These are phyloP conservation scores for Dendroctonus ponderosae DNA, from an alignment of 1,140 invertebrate species.

Conservation along the genomic window DNA sequence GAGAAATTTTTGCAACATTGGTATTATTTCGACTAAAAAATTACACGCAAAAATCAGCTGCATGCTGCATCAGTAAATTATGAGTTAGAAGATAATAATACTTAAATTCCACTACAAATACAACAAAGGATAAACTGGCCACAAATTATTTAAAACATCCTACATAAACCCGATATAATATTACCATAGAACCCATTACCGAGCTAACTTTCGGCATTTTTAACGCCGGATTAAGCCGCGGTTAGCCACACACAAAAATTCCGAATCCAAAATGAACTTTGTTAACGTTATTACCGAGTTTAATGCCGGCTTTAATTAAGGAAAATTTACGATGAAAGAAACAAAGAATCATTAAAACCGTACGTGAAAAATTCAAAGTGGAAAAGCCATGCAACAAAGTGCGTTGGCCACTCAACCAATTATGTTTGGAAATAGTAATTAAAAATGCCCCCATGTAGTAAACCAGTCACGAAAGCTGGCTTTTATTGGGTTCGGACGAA, in stretches of 20 bases:
- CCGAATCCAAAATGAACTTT: constrained; percentile 7
- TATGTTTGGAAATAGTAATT: constrained; percentile 10
- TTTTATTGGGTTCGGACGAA: too few species aligned
- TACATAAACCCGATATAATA: neutral
- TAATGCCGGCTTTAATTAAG: constrained; percentile 12
- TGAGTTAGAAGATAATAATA: too few species aligned
- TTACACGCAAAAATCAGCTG: too few species aligned
- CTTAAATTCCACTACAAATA: too few species aligned
- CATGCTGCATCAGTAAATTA: too few species aligned
- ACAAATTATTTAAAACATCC: too few species aligned
- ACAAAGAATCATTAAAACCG: too few species aligned
- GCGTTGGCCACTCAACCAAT: constrained; percentile 15
- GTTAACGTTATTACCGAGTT: constrained; percentile 7
- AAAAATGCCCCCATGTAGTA: neutral
- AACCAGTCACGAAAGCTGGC: neutral
- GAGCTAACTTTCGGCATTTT: constrained; percentile 5
- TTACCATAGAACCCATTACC: constrained; percentile 5
- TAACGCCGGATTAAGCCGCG: constrained; percentile 7
- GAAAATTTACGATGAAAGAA: neutral
- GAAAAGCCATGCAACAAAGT: constrained; percentile 5
- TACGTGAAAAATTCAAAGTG: neutral
- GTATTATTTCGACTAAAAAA: too few species aligned
- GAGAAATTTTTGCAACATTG: too few species aligned
- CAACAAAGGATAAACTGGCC: too few species aligned
- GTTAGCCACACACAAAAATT: constrained; percentile 6